A percentile compares a stretch with the other conserved stretches of the same genome.
Conservation (phyloP, 2,113 vertebrate genomes). For the Orycteropus afer region DNA sequence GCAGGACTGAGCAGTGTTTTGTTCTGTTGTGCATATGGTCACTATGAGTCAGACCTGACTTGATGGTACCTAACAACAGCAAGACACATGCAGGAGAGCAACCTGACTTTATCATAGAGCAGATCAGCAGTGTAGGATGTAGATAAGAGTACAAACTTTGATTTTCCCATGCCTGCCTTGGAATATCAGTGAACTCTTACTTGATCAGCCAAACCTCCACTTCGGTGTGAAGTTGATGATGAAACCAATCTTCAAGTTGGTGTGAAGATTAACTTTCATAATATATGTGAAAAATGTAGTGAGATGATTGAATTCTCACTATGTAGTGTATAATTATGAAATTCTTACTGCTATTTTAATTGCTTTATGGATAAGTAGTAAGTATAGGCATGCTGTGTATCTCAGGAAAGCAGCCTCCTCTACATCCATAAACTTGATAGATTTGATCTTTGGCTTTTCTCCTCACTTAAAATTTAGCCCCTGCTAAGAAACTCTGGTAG, state of each 20-base stretch:
- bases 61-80: no score
- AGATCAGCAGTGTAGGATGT: not conserved
- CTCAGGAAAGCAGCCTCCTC: not conserved
- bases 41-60: no score
- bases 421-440: not conserved
- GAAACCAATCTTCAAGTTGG: not conserved
- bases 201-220: not conserved
- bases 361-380: not conserved
- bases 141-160: fast-evolving
- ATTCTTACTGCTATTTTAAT: not conserved
- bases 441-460: not conserved
- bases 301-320: not conserved
- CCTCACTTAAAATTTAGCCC: not conserved
- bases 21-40: no score
- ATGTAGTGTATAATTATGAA: not conserved
- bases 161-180: no score
- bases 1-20: no score
- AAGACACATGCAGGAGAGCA: no score
- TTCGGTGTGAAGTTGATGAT: not conserved
- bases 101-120: not conserved
- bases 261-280: not conserved
- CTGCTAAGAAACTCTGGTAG: not conserved
- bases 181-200: not conserved
- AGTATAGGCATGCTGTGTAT: not conserved
- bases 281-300: not conserved